Evolutionary conservation across 2,888 invertebrate species (phyloP).

Genomic region (Caenorhabditis plicata): DNA sequence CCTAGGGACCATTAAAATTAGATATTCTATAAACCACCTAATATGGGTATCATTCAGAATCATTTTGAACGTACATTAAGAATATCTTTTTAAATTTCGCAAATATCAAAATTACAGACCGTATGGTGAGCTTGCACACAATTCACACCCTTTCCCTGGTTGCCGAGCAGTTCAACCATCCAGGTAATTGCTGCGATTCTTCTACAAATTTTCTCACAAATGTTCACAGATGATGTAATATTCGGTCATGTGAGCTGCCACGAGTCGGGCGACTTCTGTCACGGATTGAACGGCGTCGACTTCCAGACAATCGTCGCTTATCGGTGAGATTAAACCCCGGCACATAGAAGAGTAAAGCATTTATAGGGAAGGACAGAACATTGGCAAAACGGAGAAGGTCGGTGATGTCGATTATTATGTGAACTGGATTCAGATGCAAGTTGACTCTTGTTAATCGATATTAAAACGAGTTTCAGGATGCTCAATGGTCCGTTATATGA

Average conservation of each 20-base stretch:
- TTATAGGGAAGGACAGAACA: constrained; percentile 42
- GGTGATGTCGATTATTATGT: constrained; percentile 52
- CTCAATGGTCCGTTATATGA: constrained; percentile 23
- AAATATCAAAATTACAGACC: constrained; percentile 10
- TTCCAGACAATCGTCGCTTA: constrained; percentile 57
- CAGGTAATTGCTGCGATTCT: too few relatives aligned
- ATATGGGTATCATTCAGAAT: too few relatives aligned
- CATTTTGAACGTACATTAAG: too few relatives aligned
- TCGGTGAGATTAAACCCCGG: constrained; percentile 9
- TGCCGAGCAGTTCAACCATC: constrained; percentile 18
- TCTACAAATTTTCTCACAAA: neutral
- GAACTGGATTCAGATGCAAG: constrained; percentile 52
- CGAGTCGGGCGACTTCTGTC: constrained; percentile 47
- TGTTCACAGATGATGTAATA: constrained; percentile 15
- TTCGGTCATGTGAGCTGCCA: constrained; percentile 55
- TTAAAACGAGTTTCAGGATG: constrained; percentile 44
- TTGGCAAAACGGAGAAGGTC: constrained; percentile 48
- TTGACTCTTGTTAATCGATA: neutral
- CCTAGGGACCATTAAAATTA: too few relatives aligned
- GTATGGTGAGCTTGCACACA: constrained; percentile 45
- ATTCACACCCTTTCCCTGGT: constrained; percentile 45
- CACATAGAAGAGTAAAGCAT: neutral
- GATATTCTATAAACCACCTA: too few relatives aligned
- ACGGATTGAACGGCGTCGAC: constrained; percentile 37
- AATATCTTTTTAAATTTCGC: neutral